A percentile compares a stretch with the other conserved stretches of the same genome.
These are phyloP conservation scores for Harpalus rubripes DNA, from an alignment of 2,888 invertebrate genomes.

Conservation along the genomic window DNA sequence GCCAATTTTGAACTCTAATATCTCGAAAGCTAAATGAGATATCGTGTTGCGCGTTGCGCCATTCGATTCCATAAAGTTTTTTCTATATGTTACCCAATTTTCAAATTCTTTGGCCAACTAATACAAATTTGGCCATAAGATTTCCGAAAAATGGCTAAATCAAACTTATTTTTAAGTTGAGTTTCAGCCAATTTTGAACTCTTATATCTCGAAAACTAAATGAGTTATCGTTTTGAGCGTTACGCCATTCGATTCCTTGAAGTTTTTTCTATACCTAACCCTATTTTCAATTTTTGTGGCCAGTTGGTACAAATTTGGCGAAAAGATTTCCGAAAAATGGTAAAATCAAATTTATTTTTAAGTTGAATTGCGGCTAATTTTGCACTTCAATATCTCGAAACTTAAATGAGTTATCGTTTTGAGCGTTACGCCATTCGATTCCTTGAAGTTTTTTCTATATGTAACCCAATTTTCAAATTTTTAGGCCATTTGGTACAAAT, in stretches of 20 bases:
- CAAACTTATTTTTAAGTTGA: background rate
- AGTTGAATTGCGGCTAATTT: background rate
- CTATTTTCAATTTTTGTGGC: background rate
- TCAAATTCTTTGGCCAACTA: background rate
- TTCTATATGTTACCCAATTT: background rate
- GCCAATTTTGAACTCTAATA: background rate
- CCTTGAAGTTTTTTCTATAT: background rate
- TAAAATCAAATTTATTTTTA: background rate
- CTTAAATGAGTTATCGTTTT: background rate
- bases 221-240: background rate
- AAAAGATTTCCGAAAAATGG: background rate
- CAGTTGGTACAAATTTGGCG: too few relatives aligned
- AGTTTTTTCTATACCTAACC: background rate
- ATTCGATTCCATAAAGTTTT: background rate
- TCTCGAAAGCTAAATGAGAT: background rate
- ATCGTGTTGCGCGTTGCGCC: background rate
- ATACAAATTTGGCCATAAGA: background rate
- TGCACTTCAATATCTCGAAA: background rate
- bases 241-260: background rate
- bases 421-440: background rate
- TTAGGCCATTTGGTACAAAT: background rate
- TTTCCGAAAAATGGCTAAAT: background rate
- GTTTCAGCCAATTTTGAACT: background rate
- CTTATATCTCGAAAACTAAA: background rate
- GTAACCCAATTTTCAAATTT: background rate